Base-by-base conservation (phyloP, 1,140 invertebrate genomes). In the Venturia canescens region DNA sequence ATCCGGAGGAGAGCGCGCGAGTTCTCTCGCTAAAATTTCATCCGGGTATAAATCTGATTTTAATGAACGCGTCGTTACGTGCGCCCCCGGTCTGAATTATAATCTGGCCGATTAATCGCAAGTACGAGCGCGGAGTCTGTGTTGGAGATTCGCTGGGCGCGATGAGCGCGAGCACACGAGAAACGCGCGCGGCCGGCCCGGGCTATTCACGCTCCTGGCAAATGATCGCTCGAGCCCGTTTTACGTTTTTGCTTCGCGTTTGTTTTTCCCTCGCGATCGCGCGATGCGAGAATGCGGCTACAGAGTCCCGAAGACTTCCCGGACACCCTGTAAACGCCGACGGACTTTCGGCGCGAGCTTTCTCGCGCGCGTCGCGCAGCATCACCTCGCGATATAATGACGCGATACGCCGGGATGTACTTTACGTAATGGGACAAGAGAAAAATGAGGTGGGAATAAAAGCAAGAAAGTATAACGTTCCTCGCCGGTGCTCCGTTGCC, bases 41-140 rank as follows among this genome's bases (percentile, higher is more conserved):
- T 84, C 83, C 81, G 44, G 79, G 71, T 84, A 82, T 84, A 84
- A 84, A 84, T 84, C 83, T 84, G 83, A 84, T 84, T 84, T 84
- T 84, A 84, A 84, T 84, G 83, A 81, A 82, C 76, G 79, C 79
- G 69, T 80, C 76, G 78, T 84, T 83, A 83, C 67, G 63, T 80
- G 44, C 80, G 80, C 63, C 78, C 75, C 70, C 80, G 69, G 79
- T 79, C 66, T 82, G 80, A 84, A 84, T 84, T 82, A 82, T 82
- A 82, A 84, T 84, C 81, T 82, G 70, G 50, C 70, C 80, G 81
- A 82, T 84, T 84, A 84, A 81, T 84, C 83, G 72, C 83, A 79
- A 76, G 78, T 82, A 77, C 78, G 57, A 77, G 44, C 23, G 44
- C 23, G 44, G 71, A 74, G 66, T n/a, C 15, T 69, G 66, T 23